phyloP scores from a whole-genome alignment of 2,888 invertebrate species.

The Seira musarum region DNA sequence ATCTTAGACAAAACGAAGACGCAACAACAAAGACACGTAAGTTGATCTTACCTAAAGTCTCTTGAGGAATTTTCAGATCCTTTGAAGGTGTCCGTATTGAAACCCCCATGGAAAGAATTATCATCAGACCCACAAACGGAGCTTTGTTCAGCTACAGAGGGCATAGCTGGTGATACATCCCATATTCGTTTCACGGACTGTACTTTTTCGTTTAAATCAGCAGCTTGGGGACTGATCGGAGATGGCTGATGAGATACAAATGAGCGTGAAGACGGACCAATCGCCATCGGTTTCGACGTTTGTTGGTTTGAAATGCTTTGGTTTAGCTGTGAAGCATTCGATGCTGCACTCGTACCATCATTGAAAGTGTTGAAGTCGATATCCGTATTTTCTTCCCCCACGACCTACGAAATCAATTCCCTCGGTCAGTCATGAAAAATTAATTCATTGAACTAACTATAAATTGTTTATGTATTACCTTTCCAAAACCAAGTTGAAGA shows the following conservation, averaged over 20 bases:
- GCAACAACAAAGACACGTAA: not conserved
- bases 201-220: conserved; percentile 67
- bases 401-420: conserved; percentile 23
- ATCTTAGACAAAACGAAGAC: not conserved
- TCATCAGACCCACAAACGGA: conserved; percentile 50
- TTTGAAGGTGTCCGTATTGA: conserved; percentile 61
- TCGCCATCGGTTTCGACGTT: conserved; percentile 43
- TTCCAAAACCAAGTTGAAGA: conserved; percentile 57
- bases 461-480: conserved; percentile 54
- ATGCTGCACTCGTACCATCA: conserved; percentile 32
- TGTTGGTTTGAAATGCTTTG: conserved; percentile 34
- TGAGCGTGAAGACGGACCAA: conserved; percentile 39
- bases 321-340: conserved; percentile 33
- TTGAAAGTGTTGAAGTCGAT: conserved; percentile 62
- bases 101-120: conserved; percentile 60
- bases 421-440: conserved; percentile 10
- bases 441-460: not conserved
- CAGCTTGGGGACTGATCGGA: conserved; percentile 67
- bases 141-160: conserved; percentile 63
- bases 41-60: conserved; percentile 59
- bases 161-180: conserved; percentile 60
- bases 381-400: conserved; percentile 41
- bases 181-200: conserved; percentile 66
- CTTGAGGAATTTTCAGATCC: conserved; percentile 52
- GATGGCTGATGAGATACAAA: conserved; percentile 65